Evolutionary conservation across 2,888 invertebrate species (phyloP).

Genomic region (Muschampia plurimacula): DNA sequence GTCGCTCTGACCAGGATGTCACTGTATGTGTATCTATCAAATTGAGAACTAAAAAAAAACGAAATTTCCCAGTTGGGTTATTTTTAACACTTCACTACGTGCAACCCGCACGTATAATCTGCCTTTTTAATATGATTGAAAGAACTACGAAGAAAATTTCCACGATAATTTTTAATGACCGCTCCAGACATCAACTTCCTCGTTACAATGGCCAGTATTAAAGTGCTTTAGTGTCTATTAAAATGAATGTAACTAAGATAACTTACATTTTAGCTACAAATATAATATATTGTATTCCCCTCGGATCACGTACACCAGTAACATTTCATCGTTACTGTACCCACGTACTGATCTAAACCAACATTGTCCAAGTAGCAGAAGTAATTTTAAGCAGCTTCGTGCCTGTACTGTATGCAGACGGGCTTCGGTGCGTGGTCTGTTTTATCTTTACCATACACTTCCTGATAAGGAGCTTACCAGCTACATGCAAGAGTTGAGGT

Average conservation of each 20-base stretch:
- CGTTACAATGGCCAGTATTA: not conserved
- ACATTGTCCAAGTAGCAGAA: conserved; percentile 11
- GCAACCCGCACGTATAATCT: no score
- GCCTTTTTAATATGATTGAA: no score
- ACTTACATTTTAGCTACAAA: conserved; percentile 14
- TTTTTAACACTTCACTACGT: no score
- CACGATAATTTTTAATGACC: not conserved
- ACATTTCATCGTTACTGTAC: conserved; percentile 15
- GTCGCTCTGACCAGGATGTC: no score
- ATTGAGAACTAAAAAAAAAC: no score
- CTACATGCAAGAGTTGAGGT: conserved; percentile 75
- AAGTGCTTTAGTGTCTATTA: not conserved
- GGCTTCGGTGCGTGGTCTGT: conserved; percentile 68
- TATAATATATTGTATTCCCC: conserved; percentile 11
- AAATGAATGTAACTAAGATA: conserved; percentile 1
- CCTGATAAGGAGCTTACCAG: conserved; percentile 81
- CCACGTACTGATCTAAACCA: not conserved
- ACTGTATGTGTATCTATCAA: no score
- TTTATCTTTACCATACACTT: conserved; percentile 82
- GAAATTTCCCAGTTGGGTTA: no score
- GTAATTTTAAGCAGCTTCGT: conserved; percentile 6
- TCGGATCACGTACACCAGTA: conserved; percentile 3
- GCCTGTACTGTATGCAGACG: conserved; percentile 45
- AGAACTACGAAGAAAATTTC: not conserved
- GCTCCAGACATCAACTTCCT: not conserved